Evolutionary conservation across 2,113 vertebrate species (phyloP).

Genomic region (Anser cygnoides): DNA sequence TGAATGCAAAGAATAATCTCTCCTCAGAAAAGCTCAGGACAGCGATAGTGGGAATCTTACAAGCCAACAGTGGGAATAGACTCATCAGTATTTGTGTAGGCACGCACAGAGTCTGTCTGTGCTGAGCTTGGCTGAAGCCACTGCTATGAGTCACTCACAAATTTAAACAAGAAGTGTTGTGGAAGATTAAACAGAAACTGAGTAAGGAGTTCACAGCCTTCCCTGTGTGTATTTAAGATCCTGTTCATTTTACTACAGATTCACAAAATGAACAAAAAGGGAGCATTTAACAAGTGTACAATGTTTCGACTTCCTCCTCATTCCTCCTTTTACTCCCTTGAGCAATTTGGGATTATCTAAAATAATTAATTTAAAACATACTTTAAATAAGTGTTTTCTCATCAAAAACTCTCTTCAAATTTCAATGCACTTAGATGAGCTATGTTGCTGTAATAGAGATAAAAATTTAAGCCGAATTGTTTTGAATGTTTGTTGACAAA

Average conservation of each 20-base stretch:
- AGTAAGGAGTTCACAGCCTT: neutral
- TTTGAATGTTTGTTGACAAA: neutral
- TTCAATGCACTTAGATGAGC: neutral
- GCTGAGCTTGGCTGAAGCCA: constrained; percentile 58
- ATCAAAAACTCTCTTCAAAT: neutral
- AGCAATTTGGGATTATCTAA: neutral
- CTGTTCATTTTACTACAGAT: constrained; percentile 37
- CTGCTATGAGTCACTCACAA: constrained; percentile 36
- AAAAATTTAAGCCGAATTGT: neutral
- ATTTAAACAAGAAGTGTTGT: constrained; percentile 36
- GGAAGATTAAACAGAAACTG: constrained; percentile 56
- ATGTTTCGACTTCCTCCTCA: neutral
- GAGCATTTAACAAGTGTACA: constrained; percentile 10
- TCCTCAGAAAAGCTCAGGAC: neutral
- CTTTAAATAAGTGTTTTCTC: neutral
- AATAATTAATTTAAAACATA: neutral
- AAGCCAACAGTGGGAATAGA: constrained; percentile 33
- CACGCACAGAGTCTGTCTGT: constrained; percentile 13
- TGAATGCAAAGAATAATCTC: constrained; percentile 1
- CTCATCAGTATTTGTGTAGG: constrained; percentile 16
- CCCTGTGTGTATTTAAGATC: constrained; percentile 4
- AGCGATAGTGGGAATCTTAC: constrained; percentile 41
- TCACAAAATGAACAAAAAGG: neutral
- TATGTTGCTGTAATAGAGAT: neutral
- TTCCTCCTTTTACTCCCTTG: neutral